Base-by-base conservation (phyloP, 2,888 invertebrate genomes). In the Mythimna vitellina region DNA sequence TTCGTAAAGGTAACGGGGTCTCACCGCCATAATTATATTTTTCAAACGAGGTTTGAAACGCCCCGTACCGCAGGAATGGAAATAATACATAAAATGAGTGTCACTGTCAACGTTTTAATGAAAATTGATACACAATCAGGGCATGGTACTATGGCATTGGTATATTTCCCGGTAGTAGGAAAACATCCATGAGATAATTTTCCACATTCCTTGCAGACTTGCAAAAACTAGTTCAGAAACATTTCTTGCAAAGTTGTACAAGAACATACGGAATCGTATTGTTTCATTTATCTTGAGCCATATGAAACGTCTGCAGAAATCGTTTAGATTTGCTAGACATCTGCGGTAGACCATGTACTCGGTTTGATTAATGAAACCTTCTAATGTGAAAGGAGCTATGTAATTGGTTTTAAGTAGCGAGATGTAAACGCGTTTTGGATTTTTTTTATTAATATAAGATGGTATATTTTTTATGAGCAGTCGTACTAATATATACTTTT, bases 321-420 rank as follows among this genome's bases (percentile, higher is more conserved):
- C 20, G 29, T 65, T 57, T 46, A 58, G 32, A 14, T 46, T 70
- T 4, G 29, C 32, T 22, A 46, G 5, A 70, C 17, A 51, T 77
- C 42, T 70, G 70, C 70, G 32, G 57, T 51, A 51, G 29, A 71
- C 71, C 72, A 10, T 53, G 32, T 53, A 60, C 12, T 49, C 12
- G 5, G 29, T 46, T 71, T 71, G 58, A 74, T 74, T 54, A 78
- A 74, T 78, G 46, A 49, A 78, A 22, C 20, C 9, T 54, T 60
- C 12, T 22, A 12, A 78, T 22, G 12, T 53, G 12, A 53, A 42
- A 35, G 25, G 42, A 25, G 42, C 78, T 60, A 20, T 70, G 51
- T 69, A 42, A 73, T 42, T 51, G 49, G n/a, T n/a, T 20, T 8
- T 51, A 51, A 20, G 49, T 51, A 51, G 49, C 20, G 49, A 51